phyloP scores from a whole-genome alignment of 2,888 invertebrate genomes.

The Drepana falcataria region DNA sequence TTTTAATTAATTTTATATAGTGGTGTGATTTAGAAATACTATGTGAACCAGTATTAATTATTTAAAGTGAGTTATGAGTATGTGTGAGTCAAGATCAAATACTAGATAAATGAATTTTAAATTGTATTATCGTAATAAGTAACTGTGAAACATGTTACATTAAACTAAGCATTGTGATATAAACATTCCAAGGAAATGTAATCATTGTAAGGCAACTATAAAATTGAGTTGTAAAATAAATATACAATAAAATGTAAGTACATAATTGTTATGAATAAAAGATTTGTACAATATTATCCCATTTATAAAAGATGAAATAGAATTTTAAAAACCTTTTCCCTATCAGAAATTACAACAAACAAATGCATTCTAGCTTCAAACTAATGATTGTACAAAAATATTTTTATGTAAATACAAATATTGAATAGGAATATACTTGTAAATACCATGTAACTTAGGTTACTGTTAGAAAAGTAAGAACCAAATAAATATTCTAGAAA shows the following conservation, averaged over 20 bases:
- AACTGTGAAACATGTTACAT: neutral
- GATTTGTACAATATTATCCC: no score
- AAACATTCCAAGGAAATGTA: constrained; percentile 1
- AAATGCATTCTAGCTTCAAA: neutral
- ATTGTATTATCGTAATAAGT: neutral
- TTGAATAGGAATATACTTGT: neutral
- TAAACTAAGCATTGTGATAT: neutral
- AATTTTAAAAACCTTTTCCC: no score
- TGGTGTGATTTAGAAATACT: neutral
- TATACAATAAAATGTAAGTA: no score
- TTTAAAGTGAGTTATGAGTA: neutral
- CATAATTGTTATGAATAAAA: no score
- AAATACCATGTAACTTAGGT: neutral
- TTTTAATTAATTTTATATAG: neutral
- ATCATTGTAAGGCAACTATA: neutral
- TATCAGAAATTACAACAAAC: no score
- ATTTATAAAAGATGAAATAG: no score
- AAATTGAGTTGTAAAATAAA: no score
- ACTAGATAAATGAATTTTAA: neutral
- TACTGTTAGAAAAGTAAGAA: neutral
- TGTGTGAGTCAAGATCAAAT: neutral
- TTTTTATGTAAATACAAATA: neutral
- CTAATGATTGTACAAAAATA: neutral
- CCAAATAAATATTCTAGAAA: neutral
- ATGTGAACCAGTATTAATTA: neutral